Conservation (phyloP, 2,797 vertebrate genomes). For the Schizopygopsis pylzovi region DNA sequence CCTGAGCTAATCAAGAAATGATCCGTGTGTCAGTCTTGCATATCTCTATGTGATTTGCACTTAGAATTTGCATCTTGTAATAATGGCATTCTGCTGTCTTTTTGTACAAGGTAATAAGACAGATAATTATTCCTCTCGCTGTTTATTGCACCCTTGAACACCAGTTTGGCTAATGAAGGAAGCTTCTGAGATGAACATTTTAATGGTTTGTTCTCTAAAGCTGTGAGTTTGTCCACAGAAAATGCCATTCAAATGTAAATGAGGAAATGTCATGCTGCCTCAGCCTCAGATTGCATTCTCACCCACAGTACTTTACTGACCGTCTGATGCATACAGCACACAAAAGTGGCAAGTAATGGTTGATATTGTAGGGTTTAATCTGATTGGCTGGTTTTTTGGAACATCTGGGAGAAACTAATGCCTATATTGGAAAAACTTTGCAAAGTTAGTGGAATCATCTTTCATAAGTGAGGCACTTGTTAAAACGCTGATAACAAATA, state of each 20-base stretch:
- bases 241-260: slow-evolving; percentile 2
- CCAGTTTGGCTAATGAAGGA: neutral
- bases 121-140: slow-evolving; percentile 24
- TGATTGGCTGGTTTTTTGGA: neutral
- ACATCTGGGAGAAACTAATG: neutral
- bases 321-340: neutral
- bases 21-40: neutral
- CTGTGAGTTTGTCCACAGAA: slow-evolving; percentile 11
- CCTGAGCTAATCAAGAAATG: slow-evolving; percentile 5
- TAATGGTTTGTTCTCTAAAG: slow-evolving; percentile 4
- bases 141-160: slow-evolving; percentile 15
- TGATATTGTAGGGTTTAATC: neutral
- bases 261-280: neutral
- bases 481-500: neutral
- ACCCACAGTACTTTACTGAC: neutral
- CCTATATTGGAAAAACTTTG: neutral
- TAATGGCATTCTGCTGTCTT: neutral
- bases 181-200: neutral
- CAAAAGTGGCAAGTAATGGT: neutral
- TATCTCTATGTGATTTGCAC: neutral
- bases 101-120: slow-evolving; percentile 33
- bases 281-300: neutral
- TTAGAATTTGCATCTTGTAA: neutral
- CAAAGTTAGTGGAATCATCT: neutral
- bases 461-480: neutral